Evolutionary conservation across 2,797 vertebrate genomes (phyloP).

Genomic region (Acestrorhynchus altus): DNA sequence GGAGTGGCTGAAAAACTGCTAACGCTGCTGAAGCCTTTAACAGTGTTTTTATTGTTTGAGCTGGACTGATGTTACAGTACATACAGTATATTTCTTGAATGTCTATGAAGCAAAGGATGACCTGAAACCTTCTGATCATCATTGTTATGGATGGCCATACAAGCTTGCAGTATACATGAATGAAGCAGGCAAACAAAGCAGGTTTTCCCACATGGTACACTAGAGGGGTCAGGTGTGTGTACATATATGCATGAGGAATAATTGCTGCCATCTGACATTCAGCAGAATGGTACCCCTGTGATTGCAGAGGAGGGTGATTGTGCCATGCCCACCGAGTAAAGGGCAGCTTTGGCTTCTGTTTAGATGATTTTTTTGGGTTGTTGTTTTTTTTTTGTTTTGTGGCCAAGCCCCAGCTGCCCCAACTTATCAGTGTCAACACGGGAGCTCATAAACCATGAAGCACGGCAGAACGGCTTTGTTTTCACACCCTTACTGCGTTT

Average conservation of each 20-base stretch:
- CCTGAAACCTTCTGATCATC: not conserved
- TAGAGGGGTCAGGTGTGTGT: constrained; percentile 35
- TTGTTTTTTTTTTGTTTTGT: constrained; percentile 40
- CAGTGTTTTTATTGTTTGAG: not conserved
- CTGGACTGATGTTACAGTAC: not conserved
- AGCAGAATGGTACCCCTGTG: constrained; percentile 17
- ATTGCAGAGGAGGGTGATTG: not conserved
- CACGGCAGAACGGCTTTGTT: constrained; percentile 45
- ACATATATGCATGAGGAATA: constrained; percentile 14
- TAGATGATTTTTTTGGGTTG: constrained; percentile 52
- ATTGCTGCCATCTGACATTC: constrained; percentile 20
- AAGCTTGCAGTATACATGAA: not conserved
- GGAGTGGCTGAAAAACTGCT: not conserved
- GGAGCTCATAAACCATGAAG: constrained; percentile 20
- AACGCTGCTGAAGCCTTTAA: not conserved
- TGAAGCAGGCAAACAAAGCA: constrained; percentile 29
- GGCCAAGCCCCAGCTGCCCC: constrained; percentile 62
- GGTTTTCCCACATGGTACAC: constrained; percentile 9
- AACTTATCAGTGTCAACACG: constrained; percentile 58
- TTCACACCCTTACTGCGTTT: constrained; percentile 3
- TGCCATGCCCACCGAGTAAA: not conserved
- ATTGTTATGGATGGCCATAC: too few relatives aligned
- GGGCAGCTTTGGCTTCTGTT: constrained; percentile 21
- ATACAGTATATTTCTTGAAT: not conserved
- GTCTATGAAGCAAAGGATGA: not conserved